Evolutionary conservation across 2,797 vertebrate genomes (phyloP).

Genomic region (Galaxias olidus): DNA sequence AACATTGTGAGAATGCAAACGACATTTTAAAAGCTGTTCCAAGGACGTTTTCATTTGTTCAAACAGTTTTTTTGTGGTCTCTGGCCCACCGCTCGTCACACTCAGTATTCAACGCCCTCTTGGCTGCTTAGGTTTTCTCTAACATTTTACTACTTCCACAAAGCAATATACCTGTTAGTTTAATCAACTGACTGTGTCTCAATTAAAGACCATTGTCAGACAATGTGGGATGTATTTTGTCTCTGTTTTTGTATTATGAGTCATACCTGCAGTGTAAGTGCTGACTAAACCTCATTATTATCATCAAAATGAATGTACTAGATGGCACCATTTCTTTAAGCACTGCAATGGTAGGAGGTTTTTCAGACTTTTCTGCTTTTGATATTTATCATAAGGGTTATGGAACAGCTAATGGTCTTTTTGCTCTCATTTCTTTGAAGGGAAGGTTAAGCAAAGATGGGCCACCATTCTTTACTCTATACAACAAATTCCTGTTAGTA

Average conservation of each 20-base stretch:
- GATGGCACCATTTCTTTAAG: no score
- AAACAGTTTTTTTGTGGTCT: conserved; percentile 46
- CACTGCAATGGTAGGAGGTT: neutral
- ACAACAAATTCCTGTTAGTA: no score
- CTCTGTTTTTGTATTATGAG: conserved; percentile 21
- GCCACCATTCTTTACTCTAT: no score
- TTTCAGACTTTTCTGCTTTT: neutral
- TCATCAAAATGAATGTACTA: neutral
- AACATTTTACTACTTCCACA: conserved; percentile 52
- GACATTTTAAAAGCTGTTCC: conserved; percentile 49
- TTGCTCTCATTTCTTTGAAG: neutral
- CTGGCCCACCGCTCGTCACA: no score
- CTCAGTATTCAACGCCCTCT: no score
- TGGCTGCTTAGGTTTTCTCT: conserved; percentile 36
- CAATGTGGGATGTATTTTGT: conserved; percentile 29
- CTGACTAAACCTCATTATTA: no score
- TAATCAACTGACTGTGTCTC: conserved; percentile 45
- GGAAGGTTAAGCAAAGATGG: no score
- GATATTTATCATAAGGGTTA: neutral
- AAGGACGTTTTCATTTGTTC: conserved; percentile 58
- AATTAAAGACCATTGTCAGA: conserved; percentile 13
- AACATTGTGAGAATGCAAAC: conserved; percentile 53
- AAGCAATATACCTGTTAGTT: conserved; percentile 45
- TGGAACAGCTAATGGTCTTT: neutral
- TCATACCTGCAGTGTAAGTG: conserved; percentile 16